phyloP scores from a whole-genome alignment of 2,888 invertebrate species.

The Drosophila affinis region DNA sequence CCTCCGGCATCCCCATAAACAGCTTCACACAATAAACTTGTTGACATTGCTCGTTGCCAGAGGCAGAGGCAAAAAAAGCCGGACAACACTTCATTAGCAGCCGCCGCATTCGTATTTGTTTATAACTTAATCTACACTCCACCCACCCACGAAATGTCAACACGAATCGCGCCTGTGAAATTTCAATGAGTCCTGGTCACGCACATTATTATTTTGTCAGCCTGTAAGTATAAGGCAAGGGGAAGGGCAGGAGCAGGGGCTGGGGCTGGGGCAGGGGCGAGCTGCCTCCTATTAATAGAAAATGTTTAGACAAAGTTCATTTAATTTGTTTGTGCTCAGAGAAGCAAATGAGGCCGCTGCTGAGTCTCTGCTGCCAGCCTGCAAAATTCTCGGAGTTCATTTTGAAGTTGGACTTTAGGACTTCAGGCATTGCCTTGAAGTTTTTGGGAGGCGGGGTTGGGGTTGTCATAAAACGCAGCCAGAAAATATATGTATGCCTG shows the following conservation, averaged over 20 bases:
- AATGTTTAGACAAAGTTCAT: conserved; percentile 28
- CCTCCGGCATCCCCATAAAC: conserved; percentile 56
- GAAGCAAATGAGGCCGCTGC: background rate
- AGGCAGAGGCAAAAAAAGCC: conserved; percentile 31
- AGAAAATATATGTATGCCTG: conserved; percentile 25
- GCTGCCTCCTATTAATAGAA: conserved; percentile 25
- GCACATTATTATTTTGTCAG: conserved; percentile 46
- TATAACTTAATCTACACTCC: conserved; percentile 71
- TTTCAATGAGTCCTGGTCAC: conserved; percentile 65
- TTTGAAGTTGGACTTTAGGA: conserved; percentile 10
- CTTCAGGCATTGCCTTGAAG: conserved; percentile 4
- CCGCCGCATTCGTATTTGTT: conserved; percentile 65
- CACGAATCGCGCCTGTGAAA: conserved; percentile 54
- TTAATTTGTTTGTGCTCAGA: conserved; percentile 11
- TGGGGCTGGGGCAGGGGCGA: background rate
- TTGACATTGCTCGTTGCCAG: conserved; percentile 63
- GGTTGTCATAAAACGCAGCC: conserved; percentile 22
- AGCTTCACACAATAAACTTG: conserved; percentile 76
- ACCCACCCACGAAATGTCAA: conserved; percentile 58
- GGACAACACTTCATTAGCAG: conserved; percentile 75
- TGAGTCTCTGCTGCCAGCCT: background rate
- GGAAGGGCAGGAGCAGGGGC: background rate
- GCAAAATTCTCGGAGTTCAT: background rate
- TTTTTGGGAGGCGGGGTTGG: background rate
- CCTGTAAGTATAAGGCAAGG: background rate